A percentile compares a stretch with the other conserved stretches of the same genome.
phyloP scores from a whole-genome alignment of 1,140 invertebrate species.

The Harpegnathos saltator region DNA sequence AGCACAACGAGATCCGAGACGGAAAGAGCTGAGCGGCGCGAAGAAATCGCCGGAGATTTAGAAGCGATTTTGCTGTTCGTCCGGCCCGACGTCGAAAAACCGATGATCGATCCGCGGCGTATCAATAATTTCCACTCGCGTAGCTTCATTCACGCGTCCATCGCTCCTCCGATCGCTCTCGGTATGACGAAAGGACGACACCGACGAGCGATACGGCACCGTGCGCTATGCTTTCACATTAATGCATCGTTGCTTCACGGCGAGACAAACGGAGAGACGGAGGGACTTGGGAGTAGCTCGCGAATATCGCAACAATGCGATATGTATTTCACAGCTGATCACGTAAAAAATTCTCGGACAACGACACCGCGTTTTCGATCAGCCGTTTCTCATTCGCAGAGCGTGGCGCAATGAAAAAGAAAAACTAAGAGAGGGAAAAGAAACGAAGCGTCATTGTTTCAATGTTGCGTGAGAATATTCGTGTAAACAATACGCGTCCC shows the following conservation, averaged over 20 bases:
- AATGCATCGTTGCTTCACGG: slow-evolving; percentile 1
- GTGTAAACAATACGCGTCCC: too few relatives aligned
- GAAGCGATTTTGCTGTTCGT: background rate
- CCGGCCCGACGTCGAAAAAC: slow-evolving; percentile 5
- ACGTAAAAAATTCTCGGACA: slow-evolving; percentile 1
- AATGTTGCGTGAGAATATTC: too few relatives aligned
- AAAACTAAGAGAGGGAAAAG: too few relatives aligned
- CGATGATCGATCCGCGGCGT: slow-evolving; percentile 21
- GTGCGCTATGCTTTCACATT: slow-evolving; percentile 19
- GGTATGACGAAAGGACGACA: background rate
- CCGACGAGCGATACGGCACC: background rate
- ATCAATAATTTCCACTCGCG: slow-evolving; percentile 41
- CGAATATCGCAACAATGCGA: slow-evolving; percentile 8
- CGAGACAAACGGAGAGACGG: background rate
- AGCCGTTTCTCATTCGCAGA: too few relatives aligned
- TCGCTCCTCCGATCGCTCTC: slow-evolving; percentile 17
- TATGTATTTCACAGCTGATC: background rate
- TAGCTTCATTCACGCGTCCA: background rate
- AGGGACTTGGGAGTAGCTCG: too few relatives aligned
- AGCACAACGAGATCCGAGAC: background rate
- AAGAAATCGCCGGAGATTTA: slow-evolving; percentile 3
- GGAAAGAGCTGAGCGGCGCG: background rate
- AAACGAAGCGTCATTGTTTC: too few relatives aligned
- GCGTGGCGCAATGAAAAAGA: too few relatives aligned
- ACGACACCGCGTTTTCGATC: background rate